Base-by-base conservation (phyloP, 2,113 vertebrate species). In the Steatornis caripensis region DNA sequence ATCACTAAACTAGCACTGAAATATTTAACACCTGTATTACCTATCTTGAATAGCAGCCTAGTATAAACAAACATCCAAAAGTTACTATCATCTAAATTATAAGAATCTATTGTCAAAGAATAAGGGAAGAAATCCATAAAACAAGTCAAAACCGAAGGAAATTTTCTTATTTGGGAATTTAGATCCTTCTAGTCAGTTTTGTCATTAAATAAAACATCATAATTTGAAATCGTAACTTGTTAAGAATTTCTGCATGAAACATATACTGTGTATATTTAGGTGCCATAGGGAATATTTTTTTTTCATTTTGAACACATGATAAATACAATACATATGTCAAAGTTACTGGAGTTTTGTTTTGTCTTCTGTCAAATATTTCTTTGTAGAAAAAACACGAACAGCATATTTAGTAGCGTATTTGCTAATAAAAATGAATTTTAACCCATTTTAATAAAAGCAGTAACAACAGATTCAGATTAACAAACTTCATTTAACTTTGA, bases 41-140 rank as follows among this genome's bases (percentile, higher is more conserved):
- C 4, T 41, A 1, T 55, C 16, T 22, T 68, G 34, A 84, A 58
- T 6, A 80, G 15, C 37, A 87, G 4, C 15, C 27, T n/a, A 45
- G 54, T 37, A 76, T 13, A 53, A 68, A 43, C 3, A 54, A 54
- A 5, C 1, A 43, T 29, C 15, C n/a, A 57, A 61, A 85, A 82
- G 6, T 1, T 51, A 6, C 55, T 23, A 22, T n/a, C 6, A 43
- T 26, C n/a, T n/a, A 53, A 26, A 6, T 46, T 11, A 0, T 39
- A 54, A 62, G 3, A 39, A 46, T 49, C 22, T 46, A 3, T 54
- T 41, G 16, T 20, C 11, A 78, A 87, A 87, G 11, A 58, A 62
- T 41, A 64, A 36, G 11, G 6, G 43, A 70, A 68, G 10, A 74
- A 60, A 55, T 23, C 4, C 4, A 16, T 75, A 76, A 84, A 87